These are phyloP conservation scores for Akabosia matsudoensis DNA, from an alignment of 1,140 invertebrate genomes.

Conservation along the genomic window DNA sequence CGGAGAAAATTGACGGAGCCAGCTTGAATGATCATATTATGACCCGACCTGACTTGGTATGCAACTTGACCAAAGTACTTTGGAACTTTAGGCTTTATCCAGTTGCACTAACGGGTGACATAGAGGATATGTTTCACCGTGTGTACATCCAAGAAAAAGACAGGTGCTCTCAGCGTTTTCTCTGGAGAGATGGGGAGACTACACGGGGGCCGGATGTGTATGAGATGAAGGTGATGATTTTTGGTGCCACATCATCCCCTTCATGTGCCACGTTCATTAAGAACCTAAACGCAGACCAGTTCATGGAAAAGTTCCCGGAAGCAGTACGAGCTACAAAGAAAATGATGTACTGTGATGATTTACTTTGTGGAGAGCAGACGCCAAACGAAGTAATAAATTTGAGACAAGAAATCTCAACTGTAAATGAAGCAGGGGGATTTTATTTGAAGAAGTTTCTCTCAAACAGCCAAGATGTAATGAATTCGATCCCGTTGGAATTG, in stretches of 20 bases:
- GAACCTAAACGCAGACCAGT: constrained; percentile 4
- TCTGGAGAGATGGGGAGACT: constrained; percentile 8
- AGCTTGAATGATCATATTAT: constrained; percentile 5
- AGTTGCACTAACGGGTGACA: constrained; percentile 30
- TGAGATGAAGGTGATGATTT: constrained; percentile 34
- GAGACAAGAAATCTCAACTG: not conserved
- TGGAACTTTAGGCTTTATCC: constrained; percentile 6
- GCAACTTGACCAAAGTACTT: not conserved
- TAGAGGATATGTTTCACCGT: constrained; percentile 37
- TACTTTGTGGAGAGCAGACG: not conserved
- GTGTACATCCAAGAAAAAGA: constrained; percentile 22
- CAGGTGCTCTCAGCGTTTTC: constrained; percentile 22
- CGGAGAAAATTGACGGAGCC: not conserved
- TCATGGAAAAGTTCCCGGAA: not conserved
- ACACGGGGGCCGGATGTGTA: not conserved
- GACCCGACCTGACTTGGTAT: constrained; percentile 26
- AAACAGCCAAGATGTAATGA: not conserved
- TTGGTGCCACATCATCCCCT: constrained; percentile 29
- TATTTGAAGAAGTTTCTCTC: not conserved
- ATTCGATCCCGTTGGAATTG: constrained; percentile 15
- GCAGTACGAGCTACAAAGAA: not conserved
- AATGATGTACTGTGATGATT: not conserved
- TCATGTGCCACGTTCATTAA: not conserved
- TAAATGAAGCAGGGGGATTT: not conserved
- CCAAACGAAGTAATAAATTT: not conserved